Percentiles rank a stretch among this genome's conserved stretches.
These are phyloP conservation scores for Falco concolor DNA, from an alignment of 2,797 vertebrate genomes.

Conservation along the genomic window DNA sequence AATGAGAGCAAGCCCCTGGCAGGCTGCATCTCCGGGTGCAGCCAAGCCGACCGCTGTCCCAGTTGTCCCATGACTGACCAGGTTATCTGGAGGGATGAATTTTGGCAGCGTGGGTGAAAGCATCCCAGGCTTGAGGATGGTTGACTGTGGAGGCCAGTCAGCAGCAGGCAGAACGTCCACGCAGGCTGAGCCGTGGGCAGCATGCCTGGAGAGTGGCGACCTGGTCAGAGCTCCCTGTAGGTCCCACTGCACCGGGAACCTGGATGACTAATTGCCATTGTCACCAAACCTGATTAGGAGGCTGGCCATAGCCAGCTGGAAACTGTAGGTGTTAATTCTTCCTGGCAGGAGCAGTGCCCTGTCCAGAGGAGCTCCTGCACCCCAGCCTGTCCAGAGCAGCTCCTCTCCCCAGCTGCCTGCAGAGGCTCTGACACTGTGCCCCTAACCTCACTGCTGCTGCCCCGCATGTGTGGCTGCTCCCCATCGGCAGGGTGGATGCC, in stretches of 20 bases:
- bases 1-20: neutral
- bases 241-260: rapidly evolving
- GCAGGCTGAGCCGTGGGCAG: neutral
- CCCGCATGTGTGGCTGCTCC: rapidly evolving
- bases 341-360: neutral
- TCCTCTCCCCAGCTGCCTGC: neutral
- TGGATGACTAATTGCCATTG: slow-evolving; percentile 20
- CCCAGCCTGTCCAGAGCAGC: neutral
- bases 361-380: neutral
- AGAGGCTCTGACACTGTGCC: neutral
- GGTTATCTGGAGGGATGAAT: neutral
- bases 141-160: neutral
- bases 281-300: slow-evolving; percentile 25
- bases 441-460: neutral
- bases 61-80: neutral
- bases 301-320: neutral
- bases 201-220: neutral
- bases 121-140: neutral
- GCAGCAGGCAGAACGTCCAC: rapidly evolving
- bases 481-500: rapidly evolving
- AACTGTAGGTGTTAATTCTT: slow-evolving; percentile 5
- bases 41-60: neutral
- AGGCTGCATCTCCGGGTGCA: neutral
- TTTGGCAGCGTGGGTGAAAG: neutral
- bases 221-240: neutral